Evolutionary conservation across 2,888 invertebrate genomes (phyloP), one percentile per base, ranked within the genome.

Genomic region (Abrostola tripartita): DNA sequence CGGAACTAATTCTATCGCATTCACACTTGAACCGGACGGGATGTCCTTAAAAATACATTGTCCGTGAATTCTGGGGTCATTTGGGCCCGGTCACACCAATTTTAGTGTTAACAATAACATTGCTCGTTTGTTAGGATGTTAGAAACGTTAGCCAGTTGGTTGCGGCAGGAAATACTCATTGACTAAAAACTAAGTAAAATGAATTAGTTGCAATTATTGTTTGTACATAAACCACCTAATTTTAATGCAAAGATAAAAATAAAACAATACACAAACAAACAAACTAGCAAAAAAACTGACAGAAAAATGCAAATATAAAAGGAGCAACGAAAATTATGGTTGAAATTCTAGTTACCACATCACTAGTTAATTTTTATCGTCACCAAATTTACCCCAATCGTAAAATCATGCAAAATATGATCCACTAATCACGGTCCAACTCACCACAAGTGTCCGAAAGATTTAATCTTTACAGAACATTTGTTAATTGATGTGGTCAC

Each of bases 1-100:
- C 89, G 92, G 85, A 88, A 90, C 93, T 62, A 93, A 94, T 93
- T 91, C 87, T 88, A 88, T 90, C 82, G 86, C 91, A 86, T 90
- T 92, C 84, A 90, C 90, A 90, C 92, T 92, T 90, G 90, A 88
- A 89, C 85, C 83, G 85, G 81, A 86, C 84, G 83, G 85, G 90
- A 90, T 89, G 85, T 87, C 87, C 87, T 90, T 88, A 90, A 91
- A 91, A 93, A 87, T 93, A 92, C 90, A 94, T 94, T 90, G 90
- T 86, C 91, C 94, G 91, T 93, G 81, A 93, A 91, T 78, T 85
- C 78, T 79, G 74, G 92, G 93, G 91, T 92, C 92, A 89, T 89
- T 92, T 88, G 82, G 81, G 83, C 81, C 83, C 87, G 81, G 92
- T 92, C 90, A 92, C 90, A 90, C 89, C 84, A 83, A 89, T 91